Evolutionary conservation across 1,140 invertebrate genomes (phyloP).

Genomic region (Cyphomyrmex costatus): DNA sequence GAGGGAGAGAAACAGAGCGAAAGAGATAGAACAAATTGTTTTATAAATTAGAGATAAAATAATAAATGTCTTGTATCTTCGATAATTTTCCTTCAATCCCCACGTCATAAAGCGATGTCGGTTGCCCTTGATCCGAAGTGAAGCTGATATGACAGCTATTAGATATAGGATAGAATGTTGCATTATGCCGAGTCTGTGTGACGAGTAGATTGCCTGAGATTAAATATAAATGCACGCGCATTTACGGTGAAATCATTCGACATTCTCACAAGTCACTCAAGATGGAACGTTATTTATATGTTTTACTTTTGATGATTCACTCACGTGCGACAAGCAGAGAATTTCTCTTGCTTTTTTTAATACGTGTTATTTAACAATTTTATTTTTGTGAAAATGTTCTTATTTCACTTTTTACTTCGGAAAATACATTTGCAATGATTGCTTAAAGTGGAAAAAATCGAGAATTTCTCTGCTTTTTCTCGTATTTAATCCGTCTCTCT

Average conservation of each 20-base stretch:
- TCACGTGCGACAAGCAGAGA: not conserved
- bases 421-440: not conserved
- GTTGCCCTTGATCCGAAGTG: slow-evolving; percentile 22
- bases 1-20: not conserved
- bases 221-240: slow-evolving; percentile 29
- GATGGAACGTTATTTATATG: slow-evolving; percentile 4
- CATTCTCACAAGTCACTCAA: slow-evolving; percentile 29
- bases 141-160: slow-evolving; percentile 31
- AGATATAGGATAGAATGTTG: slow-evolving; percentile 6
- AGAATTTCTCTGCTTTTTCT: slow-evolving; percentile 27
- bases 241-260: slow-evolving; percentile 25
- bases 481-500: too few species aligned
- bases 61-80: not conserved
- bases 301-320: slow-evolving; percentile 46
- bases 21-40: not conserved
- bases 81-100: slow-evolving; percentile 15
- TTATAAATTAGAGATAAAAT: not conserved
- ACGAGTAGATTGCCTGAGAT: slow-evolving; percentile 23
- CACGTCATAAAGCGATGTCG: not conserved
- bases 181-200: slow-evolving; percentile 3
- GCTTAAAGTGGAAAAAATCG: not conserved
- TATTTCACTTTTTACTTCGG: slow-evolving; percentile 16
- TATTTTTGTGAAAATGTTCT: slow-evolving; percentile 9
- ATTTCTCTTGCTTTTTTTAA: not conserved
- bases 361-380: not conserved